Evolutionary conservation across 2,797 vertebrate genomes (phyloP).

Genomic region (Poecilia gillii): DNA sequence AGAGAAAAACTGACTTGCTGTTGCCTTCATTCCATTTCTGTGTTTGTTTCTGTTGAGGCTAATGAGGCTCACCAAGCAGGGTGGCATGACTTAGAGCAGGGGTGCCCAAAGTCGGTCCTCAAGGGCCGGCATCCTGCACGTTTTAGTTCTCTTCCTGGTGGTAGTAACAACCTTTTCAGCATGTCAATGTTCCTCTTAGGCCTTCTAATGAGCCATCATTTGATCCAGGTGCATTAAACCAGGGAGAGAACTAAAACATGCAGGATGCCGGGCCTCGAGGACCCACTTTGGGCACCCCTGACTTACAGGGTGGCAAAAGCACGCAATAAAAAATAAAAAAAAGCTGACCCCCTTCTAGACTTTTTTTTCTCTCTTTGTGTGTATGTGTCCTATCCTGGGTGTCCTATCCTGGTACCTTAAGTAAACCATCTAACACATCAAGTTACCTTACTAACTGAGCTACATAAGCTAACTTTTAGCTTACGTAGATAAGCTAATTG

Average conservation of each 20-base stretch:
- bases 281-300: neutral
- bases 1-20: neutral
- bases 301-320: neutral
- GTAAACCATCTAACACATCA: neutral
- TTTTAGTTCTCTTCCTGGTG: no score
- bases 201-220: no score
- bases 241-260: no score
- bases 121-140: no score
- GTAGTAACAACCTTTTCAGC: no score
- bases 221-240: no score
- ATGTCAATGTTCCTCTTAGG: no score
- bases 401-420: neutral
- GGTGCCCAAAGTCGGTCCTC: no score
- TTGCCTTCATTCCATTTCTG: slow-evolving; percentile 18
- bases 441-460: neutral
- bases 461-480: no score
- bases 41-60: neutral
- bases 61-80: neutral
- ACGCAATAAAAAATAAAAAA: neutral
- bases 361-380: neutral
- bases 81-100: neutral
- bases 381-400: no score
- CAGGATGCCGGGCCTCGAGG: no score
- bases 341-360: neutral
- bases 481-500: no score